These are phyloP conservation scores for Drosophila bifasciata DNA, from an alignment of 1,140 invertebrate species.

Conservation along the genomic window DNA sequence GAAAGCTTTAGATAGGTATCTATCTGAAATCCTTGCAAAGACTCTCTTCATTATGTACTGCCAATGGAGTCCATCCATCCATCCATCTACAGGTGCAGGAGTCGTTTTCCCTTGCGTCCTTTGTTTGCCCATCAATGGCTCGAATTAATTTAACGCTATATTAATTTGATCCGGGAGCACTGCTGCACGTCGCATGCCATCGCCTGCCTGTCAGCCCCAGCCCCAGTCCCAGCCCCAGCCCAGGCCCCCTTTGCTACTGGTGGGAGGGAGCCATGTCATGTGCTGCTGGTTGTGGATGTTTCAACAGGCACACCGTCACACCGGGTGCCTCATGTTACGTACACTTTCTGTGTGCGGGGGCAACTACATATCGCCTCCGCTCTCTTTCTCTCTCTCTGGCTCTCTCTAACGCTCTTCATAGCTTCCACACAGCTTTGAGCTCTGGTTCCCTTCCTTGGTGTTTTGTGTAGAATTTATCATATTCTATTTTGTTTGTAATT, in stretches of 20 bases:
- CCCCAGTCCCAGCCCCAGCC: too few species aligned
- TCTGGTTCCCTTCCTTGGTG: slow-evolving; percentile 48
- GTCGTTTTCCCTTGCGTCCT: slow-evolving; percentile 36
- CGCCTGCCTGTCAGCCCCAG: too few species aligned
- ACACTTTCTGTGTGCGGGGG: slow-evolving; percentile 10
- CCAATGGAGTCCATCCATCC: neutral
- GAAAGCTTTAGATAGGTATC: too few species aligned
- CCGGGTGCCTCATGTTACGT: slow-evolving; percentile 70
- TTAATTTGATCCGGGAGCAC: slow-evolving; percentile 64
- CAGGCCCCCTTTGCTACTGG: too few species aligned
- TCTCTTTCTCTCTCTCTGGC: neutral
- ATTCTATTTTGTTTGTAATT: slow-evolving; percentile 82
- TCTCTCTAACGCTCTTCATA: neutral
- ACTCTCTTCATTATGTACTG: too few species aligned
- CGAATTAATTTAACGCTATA: slow-evolving; percentile 82
- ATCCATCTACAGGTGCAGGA: slow-evolving; percentile 5
- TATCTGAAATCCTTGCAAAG: too few species aligned
- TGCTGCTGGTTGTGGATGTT: slow-evolving; percentile 12
- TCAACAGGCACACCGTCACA: slow-evolving; percentile 52
- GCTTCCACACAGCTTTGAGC: slow-evolving; percentile 23
- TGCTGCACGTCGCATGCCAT: neutral
- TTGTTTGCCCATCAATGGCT: slow-evolving; percentile 62
- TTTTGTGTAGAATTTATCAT: slow-evolving; percentile 79
- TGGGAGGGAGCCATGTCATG: too few species aligned
- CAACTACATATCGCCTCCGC: slow-evolving; percentile 6